phyloP scores from a whole-genome alignment of 2,888 invertebrate species.

The Lochmaea crataegi region DNA sequence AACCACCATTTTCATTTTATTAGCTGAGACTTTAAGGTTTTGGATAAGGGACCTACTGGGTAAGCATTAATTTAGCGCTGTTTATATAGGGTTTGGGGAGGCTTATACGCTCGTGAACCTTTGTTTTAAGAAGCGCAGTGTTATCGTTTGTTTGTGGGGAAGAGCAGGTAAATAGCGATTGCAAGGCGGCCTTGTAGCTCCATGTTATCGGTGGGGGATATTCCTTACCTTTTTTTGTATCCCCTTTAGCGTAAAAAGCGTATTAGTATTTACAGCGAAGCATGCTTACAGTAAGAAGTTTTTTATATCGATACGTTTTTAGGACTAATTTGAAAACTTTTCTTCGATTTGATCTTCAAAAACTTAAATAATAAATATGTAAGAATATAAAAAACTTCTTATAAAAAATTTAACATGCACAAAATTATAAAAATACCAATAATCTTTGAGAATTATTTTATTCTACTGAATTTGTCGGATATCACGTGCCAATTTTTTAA shows the following conservation, averaged over 20 bases:
- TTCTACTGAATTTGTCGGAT: background rate
- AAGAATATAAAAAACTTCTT: conserved; percentile 5
- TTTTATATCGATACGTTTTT: background rate
- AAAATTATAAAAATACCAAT: background rate
- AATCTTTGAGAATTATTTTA: background rate
- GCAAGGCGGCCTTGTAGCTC: conserved; percentile 59
- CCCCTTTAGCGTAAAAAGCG: conserved; percentile 48
- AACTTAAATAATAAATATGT: background rate
- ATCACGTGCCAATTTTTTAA: too few relatives aligned
- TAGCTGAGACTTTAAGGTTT: conserved; percentile 36
- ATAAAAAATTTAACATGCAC: background rate
- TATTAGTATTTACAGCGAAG: conserved; percentile 55
- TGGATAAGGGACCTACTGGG: conserved; percentile 34
- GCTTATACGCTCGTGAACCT: conserved; percentile 51
- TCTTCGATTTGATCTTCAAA: too few relatives aligned
- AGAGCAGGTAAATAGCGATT: conserved; percentile 45
- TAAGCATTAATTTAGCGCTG: conserved; percentile 33
- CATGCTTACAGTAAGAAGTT: conserved; percentile 39
- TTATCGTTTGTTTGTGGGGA: conserved; percentile 43
- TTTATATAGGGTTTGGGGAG: conserved; percentile 24
- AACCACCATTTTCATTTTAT: conserved; percentile 31
- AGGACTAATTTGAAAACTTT: background rate
- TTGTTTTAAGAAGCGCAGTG: conserved; percentile 47
- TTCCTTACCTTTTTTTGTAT: conserved; percentile 60
- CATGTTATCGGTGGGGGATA: conserved; percentile 63